A percentile compares a stretch with the other conserved stretches of the same genome.
Evolutionary conservation across 2,113 vertebrate species (phyloP).

Genomic region (Grallaria varia): DNA sequence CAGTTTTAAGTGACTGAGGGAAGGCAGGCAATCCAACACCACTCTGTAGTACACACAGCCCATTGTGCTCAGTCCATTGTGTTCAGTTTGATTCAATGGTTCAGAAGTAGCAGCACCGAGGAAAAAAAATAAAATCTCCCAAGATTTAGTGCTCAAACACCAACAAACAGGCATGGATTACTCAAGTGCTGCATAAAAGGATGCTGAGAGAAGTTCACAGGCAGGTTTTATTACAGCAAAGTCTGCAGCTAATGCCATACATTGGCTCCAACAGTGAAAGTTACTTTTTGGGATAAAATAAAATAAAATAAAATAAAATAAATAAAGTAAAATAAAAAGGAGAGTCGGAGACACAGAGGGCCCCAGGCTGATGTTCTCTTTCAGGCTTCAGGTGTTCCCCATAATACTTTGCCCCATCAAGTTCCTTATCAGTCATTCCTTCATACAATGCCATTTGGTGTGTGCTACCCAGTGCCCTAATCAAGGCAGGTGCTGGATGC

Average conservation of each 20-base stretch:
- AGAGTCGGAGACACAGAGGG: not conserved
- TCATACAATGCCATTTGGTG: not conserved
- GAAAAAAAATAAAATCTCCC: not conserved
- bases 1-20: not conserved
- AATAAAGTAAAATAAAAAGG: not conserved
- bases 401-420: fast-evolving
- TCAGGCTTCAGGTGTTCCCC: not conserved
- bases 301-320: not conserved
- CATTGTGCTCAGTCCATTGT: not conserved
- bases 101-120: not conserved
- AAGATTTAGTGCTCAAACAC: not conserved
- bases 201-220: not conserved
- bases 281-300: not conserved
- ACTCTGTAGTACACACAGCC: not conserved
- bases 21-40: not conserved
- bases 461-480: not conserved
- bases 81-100: not conserved
- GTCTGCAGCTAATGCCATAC: not conserved
- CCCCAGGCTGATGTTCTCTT: not conserved
- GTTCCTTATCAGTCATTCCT: not conserved
- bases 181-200: not conserved
- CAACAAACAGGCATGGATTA: not conserved
- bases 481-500: not conserved
- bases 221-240: not conserved
- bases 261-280: not conserved